Base-by-base conservation (phyloP, 2,888 invertebrate species). In the Lithophane leautieri region DNA sequence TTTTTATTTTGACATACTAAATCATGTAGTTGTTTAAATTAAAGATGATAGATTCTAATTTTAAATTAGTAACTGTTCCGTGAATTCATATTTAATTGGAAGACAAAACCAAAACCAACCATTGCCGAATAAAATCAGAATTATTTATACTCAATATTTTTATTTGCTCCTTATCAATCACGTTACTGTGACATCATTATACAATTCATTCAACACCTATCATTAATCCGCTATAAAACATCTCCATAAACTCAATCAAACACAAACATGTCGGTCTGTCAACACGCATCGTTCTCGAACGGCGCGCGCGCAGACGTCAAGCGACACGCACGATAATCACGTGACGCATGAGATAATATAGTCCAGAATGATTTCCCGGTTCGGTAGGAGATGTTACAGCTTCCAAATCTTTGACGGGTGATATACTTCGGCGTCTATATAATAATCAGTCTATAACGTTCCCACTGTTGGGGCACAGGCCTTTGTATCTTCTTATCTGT, bases 161-260 rank as follows among this genome's bases (percentile, higher is more conserved):
- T 34, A 34, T 34, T 34, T 34, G 6, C 0, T 34, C 16, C 11
- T 44, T 7, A 50, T 16, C 52, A 77, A 69, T 65, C 82, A 78
- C 44, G 25, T 40, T 34, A 28, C 25, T 65, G 9, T 52, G 4
- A 52, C 67, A 67, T 44, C 54, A 56, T 62, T 50, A 78, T 22
- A 69, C 47, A 25, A 47, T 25, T 82, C 68, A 82, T 71, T 82
- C 82, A 83, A 14, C 71, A 70, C 58, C 42, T 52, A 60, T n/a
- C 79, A 79, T 83, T 66, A 70, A 83, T 76, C 56, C 63, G 25
- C 60, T 83, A 68, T 67, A 50, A 42, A 42, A 82, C 50, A 63
- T 76, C 67, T 76, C 50, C 42, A 67, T 79, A 78, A 71, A 86
- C 28, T 71, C 70, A 67, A 83, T 83, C 84, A 83, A 54, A 73